Evolutionary conservation across 1,140 invertebrate genomes (phyloP), one percentile per base, ranked within the genome.

Genomic region (Bombus affinis): DNA sequence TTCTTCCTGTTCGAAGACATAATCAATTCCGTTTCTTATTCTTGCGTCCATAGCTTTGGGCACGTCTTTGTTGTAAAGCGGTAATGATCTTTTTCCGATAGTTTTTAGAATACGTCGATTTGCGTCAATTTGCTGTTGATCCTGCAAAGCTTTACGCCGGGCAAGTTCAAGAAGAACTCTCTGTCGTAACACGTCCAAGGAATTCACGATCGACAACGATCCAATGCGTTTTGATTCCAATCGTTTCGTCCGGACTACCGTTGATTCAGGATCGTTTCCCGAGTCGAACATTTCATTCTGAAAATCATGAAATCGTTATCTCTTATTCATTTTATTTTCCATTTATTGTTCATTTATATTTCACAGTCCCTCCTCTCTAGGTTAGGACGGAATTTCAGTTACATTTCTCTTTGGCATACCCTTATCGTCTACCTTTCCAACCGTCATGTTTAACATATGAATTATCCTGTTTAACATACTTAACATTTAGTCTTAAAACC

Each of bases 131-230:
- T 95, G 96, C 53, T 92, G 89, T 83, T 95, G 92, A 87, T 95
- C 90, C 88, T 96, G 94, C 42, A 95, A 87, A 78, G 95, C 95
- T 88, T 95, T 94, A 74, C 95, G 94, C 47, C 96, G 94, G 0
- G 96, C 96, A 68, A 96, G 92, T 92, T 96, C 96, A 39, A 96
- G 85, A 12, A 96, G 85, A 9, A 96, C 93, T 62, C 96, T 94
- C 66, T 96, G 93, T 28, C 96, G 94, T 6, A 97, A 90, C 0
- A 96, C 96, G 81, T 96, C 96, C 87, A 96, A 89, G 5, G 96
- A 95, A 91, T 96, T 96, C 5, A 96, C 95, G 44, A 97, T 96
- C 57, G 96, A 96, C 22, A 97, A 89, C 2, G 96, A 96, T 71
- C 93, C 93, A n/a, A 94, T 92, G 37, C 93, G 90, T 66, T 66